Evolutionary conservation across 2,797 vertebrate species (phyloP).

Genomic region (Manis javanica): DNA sequence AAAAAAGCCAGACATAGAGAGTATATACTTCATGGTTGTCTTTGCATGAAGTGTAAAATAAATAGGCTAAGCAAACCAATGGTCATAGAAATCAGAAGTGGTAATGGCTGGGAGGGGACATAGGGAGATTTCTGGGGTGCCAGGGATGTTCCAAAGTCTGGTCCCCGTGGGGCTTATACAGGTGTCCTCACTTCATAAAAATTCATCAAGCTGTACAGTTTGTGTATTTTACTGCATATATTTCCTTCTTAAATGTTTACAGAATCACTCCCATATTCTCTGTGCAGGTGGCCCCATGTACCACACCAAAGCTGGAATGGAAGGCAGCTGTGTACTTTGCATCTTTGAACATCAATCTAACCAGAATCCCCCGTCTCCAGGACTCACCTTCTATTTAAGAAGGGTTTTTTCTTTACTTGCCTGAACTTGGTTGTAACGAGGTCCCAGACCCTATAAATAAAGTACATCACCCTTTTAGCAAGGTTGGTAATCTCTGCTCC

Average conservation of each 20-base stretch:
- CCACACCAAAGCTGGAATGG: background rate
- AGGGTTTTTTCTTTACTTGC: background rate
- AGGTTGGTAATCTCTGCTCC: background rate
- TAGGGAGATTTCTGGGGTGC: too few species aligned
- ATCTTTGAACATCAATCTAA: too few species aligned
- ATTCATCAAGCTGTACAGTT: background rate
- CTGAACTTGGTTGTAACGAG: background rate
- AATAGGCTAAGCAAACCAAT: background rate
- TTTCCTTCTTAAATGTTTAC: background rate
- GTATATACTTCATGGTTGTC: fast-evolving
- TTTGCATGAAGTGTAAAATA: background rate
- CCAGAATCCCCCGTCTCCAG: background rate
- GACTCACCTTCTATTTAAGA: background rate
- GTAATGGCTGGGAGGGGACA: fast-evolving
- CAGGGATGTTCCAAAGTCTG: fast-evolving
- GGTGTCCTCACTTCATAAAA: background rate
- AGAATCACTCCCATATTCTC: too few species aligned
- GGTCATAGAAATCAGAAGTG: background rate
- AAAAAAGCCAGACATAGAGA: background rate
- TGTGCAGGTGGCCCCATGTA: fast-evolving
- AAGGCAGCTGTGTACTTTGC: fast-evolving
- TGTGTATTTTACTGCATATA: background rate
- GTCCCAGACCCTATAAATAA: background rate
- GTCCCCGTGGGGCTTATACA: background rate
- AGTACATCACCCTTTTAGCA: background rate